A percentile compares a stretch with the other conserved stretches of the same genome.
Evolutionary conservation across 2,797 vertebrate species (phyloP).

Genomic region (Gobionotothen gibberifrons): DNA sequence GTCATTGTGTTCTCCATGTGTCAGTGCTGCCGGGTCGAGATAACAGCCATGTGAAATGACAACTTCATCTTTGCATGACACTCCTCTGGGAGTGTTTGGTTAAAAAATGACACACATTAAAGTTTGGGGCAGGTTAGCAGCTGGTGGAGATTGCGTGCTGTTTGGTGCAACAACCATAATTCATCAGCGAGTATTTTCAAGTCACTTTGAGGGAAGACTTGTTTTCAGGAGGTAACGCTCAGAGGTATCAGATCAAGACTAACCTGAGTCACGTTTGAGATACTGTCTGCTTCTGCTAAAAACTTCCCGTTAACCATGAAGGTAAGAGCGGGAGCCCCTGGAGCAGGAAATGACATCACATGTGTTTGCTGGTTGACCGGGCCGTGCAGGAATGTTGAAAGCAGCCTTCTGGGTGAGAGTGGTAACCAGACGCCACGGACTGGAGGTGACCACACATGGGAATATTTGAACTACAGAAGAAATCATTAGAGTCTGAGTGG

Average conservation of each 20-base stretch:
- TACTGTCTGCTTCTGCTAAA: conserved; percentile 10
- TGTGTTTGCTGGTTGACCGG: conserved; percentile 69
- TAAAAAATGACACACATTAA: no score
- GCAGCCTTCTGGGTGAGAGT: conserved; percentile 49
- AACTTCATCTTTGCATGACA: conserved; percentile 2
- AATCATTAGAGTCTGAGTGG: conserved; percentile 36
- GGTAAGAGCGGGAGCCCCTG: conserved; percentile 50
- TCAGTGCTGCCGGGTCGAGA: conserved; percentile 19
- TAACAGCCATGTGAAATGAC: conserved; percentile 29
- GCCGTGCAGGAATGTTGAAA: conserved; percentile 74
- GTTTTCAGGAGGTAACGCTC: conserved; percentile 31
- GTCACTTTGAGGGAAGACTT: conserved; percentile 3
- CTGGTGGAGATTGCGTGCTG: no score
- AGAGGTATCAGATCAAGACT: conserved; percentile 40
- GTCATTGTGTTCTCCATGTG: conserved; percentile 27
- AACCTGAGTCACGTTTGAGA: conserved; percentile 47
- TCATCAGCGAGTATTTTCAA: conserved; percentile 21
- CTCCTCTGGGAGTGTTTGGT: no score
- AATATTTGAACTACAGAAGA: conserved; percentile 50
- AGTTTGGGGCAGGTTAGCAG: no score
- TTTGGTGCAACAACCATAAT: not conserved
- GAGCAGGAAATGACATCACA: conserved; percentile 85
- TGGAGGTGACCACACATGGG: conserved; percentile 56
- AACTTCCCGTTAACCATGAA: conserved; percentile 1
- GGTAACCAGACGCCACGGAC: conserved; percentile 43